Evolutionary conservation across 1,140 invertebrate species (phyloP), one percentile per base, ranked within the genome.

Genomic region (Armadillidium nasatum): DNA sequence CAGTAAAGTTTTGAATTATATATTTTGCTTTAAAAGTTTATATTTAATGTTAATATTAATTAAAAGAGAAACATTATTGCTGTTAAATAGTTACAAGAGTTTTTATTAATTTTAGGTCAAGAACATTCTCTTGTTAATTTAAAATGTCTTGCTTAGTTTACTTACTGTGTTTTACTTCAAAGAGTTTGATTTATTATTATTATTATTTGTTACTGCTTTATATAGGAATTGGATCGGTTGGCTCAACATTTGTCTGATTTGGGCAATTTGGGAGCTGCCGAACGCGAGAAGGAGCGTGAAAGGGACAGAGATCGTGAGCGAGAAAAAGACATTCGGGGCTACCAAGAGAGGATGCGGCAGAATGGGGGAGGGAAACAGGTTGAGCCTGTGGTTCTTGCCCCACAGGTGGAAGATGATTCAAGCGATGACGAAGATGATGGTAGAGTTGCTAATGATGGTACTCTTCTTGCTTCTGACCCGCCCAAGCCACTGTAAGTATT

Each of bases 241-340:
- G 94, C 94, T 79, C 94, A 93, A 84, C 94, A 97, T 86, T 88
- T 97, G 82, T 95, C 93, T 87, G 93, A 96, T 86, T 87, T 97
- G 84, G 93, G 92, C 82, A 90, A 93, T 9, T 82, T 81, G 10
- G 77, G 83, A 44, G 79, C 81, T 82, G 45, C 82, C 81, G 44
- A 83, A 81, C 73, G 82, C n/a, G 72, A 71, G 69, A 70, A 76
- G 73, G 73, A 80, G 71, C 67, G 44, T 19, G 76, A 79, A 54
- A 71, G 81, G 67, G 76, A 78, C n/a, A 21, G 78, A 23, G 77
- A 76, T 70, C 73, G 72, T 70, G 77, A 81, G 21, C 50, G 76
- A 67, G 74, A 81, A 78, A 19, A 78, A 71, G 79, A 75, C 73
- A 74, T 72, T 44, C 72, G 74, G 54, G 46, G 72, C n/a, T 67